Percentiles rank a stretch among this genome's conserved stretches.
phyloP scores from a whole-genome alignment of 2,888 invertebrate genomes.

The Cynaeus angustus region DNA sequence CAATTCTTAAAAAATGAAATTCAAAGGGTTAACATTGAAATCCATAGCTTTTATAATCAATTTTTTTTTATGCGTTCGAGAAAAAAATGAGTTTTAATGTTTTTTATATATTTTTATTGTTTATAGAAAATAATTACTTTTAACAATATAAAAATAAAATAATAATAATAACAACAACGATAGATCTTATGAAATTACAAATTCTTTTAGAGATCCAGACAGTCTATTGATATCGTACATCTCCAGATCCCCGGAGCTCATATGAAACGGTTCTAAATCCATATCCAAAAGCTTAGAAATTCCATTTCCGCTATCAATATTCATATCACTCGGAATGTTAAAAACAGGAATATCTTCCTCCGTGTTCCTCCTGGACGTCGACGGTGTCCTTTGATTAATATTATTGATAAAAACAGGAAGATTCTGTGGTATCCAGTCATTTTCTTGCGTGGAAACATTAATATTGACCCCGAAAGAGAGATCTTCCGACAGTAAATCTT shows the following conservation, averaged over 20 bases:
- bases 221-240: constrained; percentile 11
- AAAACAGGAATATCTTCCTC: background rate
- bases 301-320: constrained; percentile 9
- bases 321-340: background rate
- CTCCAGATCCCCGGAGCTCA: constrained; percentile 33
- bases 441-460: too few species aligned
- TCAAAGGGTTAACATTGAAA: too few species aligned
- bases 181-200: background rate
- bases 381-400: background rate
- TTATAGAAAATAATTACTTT: too few species aligned
- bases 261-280: constrained; percentile 20
- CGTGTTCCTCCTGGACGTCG: background rate
- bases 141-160: constrained; percentile 7
- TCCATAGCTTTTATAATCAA: too few species aligned
- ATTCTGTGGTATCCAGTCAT: too few species aligned
- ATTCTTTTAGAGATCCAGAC: constrained; percentile 15
- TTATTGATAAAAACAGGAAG: background rate
- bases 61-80: background rate
- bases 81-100: too few species aligned
- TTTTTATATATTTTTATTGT: background rate
- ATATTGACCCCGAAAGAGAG: too few species aligned
- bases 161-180: constrained; percentile 3
- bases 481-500: too few species aligned
- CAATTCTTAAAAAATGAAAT: too few species aligned
- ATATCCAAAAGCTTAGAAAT: constrained; percentile 9